Conservation (phyloP, 2,797 vertebrate genomes). For the Pempheris klunzingeri region DNA sequence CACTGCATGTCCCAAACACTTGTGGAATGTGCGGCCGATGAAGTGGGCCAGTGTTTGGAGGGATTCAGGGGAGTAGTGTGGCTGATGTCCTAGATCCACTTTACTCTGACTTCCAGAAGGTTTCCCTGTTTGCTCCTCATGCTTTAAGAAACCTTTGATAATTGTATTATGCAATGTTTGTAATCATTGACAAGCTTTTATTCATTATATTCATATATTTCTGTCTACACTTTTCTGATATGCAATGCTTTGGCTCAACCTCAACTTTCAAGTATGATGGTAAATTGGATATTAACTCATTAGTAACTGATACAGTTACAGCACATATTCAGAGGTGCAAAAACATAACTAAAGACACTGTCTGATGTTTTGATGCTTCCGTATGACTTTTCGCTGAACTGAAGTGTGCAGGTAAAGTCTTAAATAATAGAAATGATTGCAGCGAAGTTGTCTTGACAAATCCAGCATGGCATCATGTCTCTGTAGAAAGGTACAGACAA, state of each 20-base stretch:
- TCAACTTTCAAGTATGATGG: background rate
- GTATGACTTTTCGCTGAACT: constrained; percentile 4
- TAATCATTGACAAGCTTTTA: constrained; percentile 40
- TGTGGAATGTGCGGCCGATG: constrained; percentile 74
- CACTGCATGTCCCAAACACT: constrained; percentile 66
- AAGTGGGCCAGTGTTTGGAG: constrained; percentile 58
- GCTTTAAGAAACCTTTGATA: constrained; percentile 8
- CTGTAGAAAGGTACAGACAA: background rate
- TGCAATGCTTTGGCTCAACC: background rate
- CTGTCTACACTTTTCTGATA: background rate
- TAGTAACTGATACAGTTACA: background rate
- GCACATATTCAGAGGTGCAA: background rate
- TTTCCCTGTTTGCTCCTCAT: background rate
- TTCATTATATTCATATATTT: background rate
- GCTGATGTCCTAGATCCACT: constrained; percentile 53
- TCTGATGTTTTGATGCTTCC: background rate
- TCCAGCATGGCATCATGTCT: background rate
- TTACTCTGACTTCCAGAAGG: background rate
- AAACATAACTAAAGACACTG: background rate
- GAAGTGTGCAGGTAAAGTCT: too few relatives aligned
- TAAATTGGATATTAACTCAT: background rate
- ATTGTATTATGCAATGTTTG: constrained; percentile 23
- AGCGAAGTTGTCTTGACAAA: background rate
- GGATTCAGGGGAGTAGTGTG: constrained; percentile 30
- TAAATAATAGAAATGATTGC: too few relatives aligned